These are phyloP conservation scores for Tiaroga cobitis DNA, from an alignment of 2,797 vertebrate species.

Conservation along the genomic window DNA sequence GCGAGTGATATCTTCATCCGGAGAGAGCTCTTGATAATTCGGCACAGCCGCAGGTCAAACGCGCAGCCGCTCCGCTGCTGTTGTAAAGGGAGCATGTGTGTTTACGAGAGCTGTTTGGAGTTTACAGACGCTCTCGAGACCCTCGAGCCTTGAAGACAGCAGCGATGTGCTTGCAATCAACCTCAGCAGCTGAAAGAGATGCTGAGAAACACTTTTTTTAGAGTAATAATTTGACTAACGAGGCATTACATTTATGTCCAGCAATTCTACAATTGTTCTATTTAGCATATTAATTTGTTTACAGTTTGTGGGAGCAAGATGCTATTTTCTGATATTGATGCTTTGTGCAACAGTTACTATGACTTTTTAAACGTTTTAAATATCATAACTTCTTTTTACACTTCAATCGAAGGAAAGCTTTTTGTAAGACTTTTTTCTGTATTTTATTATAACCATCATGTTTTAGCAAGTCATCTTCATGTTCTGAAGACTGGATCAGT, in stretches of 20 bases:
- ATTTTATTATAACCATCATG: background rate
- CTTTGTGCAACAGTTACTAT: no score
- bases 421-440: background rate
- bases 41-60: background rate
- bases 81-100: slow-evolving; percentile 11
- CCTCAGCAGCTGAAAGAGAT: background rate
- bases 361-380: no score
- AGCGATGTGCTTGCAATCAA: background rate
- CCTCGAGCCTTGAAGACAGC: background rate
- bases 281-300: background rate
- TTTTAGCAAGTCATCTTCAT: background rate
- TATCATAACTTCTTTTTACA: background rate
- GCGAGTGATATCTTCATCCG: slow-evolving; percentile 25
- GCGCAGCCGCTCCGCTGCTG: background rate
- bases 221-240: slow-evolving; percentile 19
- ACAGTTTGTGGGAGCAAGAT: no score
- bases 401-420: background rate
- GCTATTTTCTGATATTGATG: no score
- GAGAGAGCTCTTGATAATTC: slow-evolving; percentile 7
- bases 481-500: background rate
- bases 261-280: background rate
- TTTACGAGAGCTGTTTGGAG: slow-evolving; percentile 17
- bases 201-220: background rate
- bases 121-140: slow-evolving; percentile 18
- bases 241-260: slow-evolving; percentile 5